Evolutionary conservation across 2,888 invertebrate species (phyloP).

Genomic region (Venustoraphidia nigricollis): DNA sequence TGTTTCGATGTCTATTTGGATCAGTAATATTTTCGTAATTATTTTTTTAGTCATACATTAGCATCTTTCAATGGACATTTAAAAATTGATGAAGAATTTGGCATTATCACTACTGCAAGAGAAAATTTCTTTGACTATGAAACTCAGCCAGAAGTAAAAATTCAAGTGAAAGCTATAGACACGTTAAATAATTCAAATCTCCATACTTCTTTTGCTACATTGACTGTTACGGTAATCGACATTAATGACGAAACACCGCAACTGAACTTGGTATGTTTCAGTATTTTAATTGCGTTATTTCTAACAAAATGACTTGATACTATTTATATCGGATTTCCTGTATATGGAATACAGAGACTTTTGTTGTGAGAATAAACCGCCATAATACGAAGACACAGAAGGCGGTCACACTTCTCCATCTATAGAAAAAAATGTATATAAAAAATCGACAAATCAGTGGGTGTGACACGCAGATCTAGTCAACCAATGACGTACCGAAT

Average conservation of each 20-base stretch:
- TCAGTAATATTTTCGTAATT: not conserved
- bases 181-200: slow-evolving; percentile 14
- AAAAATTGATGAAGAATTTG: slow-evolving; percentile 35
- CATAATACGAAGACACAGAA: too few relatives aligned
- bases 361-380: too few relatives aligned
- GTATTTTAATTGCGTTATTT: not conserved
- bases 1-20: too few relatives aligned
- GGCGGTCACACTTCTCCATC: too few relatives aligned
- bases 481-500: too few relatives aligned
- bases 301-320: too few relatives aligned
- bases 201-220: slow-evolving; percentile 34
- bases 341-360: too few relatives aligned
- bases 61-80: slow-evolving; percentile 24
- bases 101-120: slow-evolving; percentile 36
- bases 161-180: slow-evolving; percentile 27
- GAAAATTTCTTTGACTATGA: slow-evolving; percentile 46
- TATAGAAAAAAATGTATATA: too few relatives aligned
- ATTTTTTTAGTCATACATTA: slow-evolving; percentile 32
- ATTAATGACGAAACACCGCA: slow-evolving; percentile 59
- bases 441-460: too few relatives aligned
- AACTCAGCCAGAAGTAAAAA: slow-evolving; percentile 34
- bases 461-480: too few relatives aligned
- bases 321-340: too few relatives aligned
- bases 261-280: slow-evolving; percentile 36
- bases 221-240: slow-evolving; percentile 46